These are phyloP conservation scores for Erpornis zantholeuca DNA, from an alignment of 2,113 vertebrate genomes.

Conservation along the genomic window DNA sequence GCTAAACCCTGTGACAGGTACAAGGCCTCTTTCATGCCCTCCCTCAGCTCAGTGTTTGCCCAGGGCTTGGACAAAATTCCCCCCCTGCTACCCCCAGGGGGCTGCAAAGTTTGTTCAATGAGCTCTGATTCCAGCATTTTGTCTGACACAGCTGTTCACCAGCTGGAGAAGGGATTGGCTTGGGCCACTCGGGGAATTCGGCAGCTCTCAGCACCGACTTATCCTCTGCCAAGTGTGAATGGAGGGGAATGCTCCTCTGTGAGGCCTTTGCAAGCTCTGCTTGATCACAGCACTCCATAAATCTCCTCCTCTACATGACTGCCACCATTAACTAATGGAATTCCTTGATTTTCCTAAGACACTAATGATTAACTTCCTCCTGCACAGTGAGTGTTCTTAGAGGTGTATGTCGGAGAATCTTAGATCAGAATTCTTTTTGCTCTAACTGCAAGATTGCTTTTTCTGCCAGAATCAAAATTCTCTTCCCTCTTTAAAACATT, in stretches of 20 bases:
- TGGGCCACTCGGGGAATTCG: not conserved
- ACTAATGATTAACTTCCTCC: not conserved
- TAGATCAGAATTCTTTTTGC: not conserved
- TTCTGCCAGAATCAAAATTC: not conserved
- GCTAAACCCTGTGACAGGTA: not conserved
- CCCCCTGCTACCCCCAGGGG: too few species aligned
- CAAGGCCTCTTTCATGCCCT: not conserved
- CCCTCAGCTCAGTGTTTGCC: not conserved
- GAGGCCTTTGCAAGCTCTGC: not conserved
- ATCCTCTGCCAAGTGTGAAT: not conserved
- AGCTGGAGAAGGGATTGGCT: not conserved
- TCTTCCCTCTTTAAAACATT: not conserved
- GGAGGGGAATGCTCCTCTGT: not conserved
- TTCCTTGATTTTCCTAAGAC: not conserved
- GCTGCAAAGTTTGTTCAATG: not conserved
- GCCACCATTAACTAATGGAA: not conserved
- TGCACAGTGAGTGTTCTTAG: not conserved
- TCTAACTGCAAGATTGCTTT: not conserved
- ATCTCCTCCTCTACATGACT: not conserved
- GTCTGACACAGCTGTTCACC: not conserved
- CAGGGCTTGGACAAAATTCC: not conserved
- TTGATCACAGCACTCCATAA: not conserved
- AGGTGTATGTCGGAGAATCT: not conserved
- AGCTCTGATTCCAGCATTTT: not conserved
- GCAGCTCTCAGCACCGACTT: not conserved